A percentile compares a stretch with the other conserved stretches of the same genome.
phyloP scores from a whole-genome alignment of 2,888 invertebrate genomes.

The Pristionchus maxplancki region DNA sequence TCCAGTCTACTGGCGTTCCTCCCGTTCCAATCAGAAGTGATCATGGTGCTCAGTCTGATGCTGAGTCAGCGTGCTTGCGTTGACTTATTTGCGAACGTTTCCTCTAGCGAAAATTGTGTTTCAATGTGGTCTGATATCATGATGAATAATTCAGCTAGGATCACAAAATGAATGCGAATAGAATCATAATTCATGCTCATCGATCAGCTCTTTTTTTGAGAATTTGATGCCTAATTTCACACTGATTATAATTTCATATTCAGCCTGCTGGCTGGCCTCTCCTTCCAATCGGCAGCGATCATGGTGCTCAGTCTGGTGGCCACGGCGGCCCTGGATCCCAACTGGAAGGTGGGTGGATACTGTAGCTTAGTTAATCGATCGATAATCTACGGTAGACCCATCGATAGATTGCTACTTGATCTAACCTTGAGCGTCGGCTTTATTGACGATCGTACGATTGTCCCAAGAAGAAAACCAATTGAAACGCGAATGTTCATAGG shows the following conservation, averaged over 20 bases:
- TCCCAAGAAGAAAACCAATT: too few species aligned
- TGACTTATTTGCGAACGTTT: too few species aligned
- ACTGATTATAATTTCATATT: background rate
- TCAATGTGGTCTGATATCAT: too few species aligned
- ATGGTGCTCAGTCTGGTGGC: conserved; percentile 63
- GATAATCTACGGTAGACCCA: too few species aligned
- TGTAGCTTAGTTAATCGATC: background rate
- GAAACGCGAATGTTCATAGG: too few species aligned
- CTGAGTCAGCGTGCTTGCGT: too few species aligned
- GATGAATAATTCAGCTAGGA: too few species aligned
- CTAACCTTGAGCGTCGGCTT: background rate
- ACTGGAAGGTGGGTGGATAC: conserved; percentile 69
- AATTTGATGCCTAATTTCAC: background rate
- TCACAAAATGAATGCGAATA: background rate
- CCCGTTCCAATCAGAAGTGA: conserved; percentile 43
- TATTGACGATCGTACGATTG: too few species aligned
- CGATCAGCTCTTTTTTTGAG: too few species aligned
- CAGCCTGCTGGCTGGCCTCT: background rate
- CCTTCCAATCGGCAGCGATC: conserved; percentile 49
- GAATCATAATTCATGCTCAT: too few species aligned
- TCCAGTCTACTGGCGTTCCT: background rate
- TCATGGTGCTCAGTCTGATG: conserved; percentile 61
- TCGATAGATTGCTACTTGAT: too few species aligned
- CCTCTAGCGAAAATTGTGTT: too few species aligned
- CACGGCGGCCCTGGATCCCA: conserved; percentile 70